phyloP scores from a whole-genome alignment of 1,140 invertebrate species.

The Drosophila mojavensis region DNA sequence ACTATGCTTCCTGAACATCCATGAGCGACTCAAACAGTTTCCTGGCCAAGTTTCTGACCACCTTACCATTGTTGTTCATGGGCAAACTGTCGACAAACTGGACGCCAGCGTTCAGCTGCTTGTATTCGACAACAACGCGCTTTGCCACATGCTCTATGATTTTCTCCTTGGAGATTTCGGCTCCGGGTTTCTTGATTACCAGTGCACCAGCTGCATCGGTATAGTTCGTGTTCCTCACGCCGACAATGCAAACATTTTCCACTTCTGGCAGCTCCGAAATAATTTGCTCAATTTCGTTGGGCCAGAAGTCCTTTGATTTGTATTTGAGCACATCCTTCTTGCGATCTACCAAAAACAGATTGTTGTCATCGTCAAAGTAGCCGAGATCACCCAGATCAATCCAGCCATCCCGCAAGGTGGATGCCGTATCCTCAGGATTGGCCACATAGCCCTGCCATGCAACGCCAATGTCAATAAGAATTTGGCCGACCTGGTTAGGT shows the following conservation, averaged over 20 bases:
- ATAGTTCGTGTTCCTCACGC: conserved; percentile 51
- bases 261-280: conserved; percentile 67
- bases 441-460: conserved; percentile 66
- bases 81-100: conserved; percentile 85
- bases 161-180: conserved; percentile 52
- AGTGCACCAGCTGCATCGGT: conserved; percentile 68
- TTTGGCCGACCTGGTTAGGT: conserved; percentile 55
- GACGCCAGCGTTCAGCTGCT: conserved; percentile 83
- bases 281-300: conserved; percentile 72
- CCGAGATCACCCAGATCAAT: conserved; percentile 88
- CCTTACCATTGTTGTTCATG: conserved; percentile 85
- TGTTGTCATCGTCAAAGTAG: conserved; percentile 85
- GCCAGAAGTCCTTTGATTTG: conserved; percentile 76
- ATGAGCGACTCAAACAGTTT: conserved; percentile 45
- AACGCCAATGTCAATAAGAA: conserved; percentile 55
- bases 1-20: background rate
- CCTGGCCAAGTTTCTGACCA: conserved; percentile 52
- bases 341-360: conserved; percentile 86
- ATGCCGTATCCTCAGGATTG: conserved; percentile 55
- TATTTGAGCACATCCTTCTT: conserved; percentile 87
- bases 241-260: conserved; percentile 67
- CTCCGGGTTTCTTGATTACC: conserved; percentile 55
- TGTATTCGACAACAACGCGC: conserved; percentile 62
- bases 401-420: conserved; percentile 84
- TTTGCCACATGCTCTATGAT: conserved; percentile 68